Percentiles rank a stretch among this genome's conserved stretches.
Evolutionary conservation across 2,888 invertebrate genomes (phyloP).

Genomic region (Drosophila demipolita): DNA sequence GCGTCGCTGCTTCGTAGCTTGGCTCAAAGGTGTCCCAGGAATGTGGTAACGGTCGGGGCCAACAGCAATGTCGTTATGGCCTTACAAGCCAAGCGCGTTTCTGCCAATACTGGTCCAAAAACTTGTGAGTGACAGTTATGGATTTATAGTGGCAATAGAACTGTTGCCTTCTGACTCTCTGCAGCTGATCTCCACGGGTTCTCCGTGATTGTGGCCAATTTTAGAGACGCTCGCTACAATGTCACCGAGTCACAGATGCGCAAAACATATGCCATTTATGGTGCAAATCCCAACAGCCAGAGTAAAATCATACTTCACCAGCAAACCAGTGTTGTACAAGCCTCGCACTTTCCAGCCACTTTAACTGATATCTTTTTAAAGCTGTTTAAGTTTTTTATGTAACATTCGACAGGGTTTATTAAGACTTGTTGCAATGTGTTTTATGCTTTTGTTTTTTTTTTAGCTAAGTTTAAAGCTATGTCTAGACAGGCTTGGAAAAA

Average conservation of each 20-base stretch:
- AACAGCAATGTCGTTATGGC: constrained; percentile 71
- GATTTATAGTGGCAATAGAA: constrained; percentile 76
- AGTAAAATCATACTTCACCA: constrained; percentile 37
- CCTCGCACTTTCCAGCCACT: constrained; percentile 18
- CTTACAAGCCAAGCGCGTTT: constrained; percentile 57
- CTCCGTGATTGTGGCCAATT: constrained; percentile 40
- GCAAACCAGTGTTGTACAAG: constrained; percentile 45
- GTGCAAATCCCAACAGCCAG: constrained; percentile 62
- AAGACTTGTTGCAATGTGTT: neutral
- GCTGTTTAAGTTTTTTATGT: constrained; percentile 62
- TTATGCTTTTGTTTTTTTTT: neutral
- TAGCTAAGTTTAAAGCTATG: constrained; percentile 1
- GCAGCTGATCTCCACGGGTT: constrained; percentile 5
- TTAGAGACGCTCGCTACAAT: constrained; percentile 69
- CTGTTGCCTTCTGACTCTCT: constrained; percentile 21
- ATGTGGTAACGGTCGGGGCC: constrained; percentile 69
- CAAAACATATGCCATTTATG: constrained; percentile 68
- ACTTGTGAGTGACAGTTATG: constrained; percentile 77
- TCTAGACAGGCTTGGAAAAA: neutral
- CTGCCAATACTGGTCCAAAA: constrained; percentile 74
- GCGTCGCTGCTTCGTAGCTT: constrained; percentile 23
- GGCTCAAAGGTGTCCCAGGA: constrained; percentile 68
- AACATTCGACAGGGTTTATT: constrained; percentile 47
- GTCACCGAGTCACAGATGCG: constrained; percentile 70
- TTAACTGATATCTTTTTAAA: constrained; percentile 48